Evolutionary conservation across 2,888 invertebrate species (phyloP).

Genomic region (Drosophila sordidapex): DNA sequence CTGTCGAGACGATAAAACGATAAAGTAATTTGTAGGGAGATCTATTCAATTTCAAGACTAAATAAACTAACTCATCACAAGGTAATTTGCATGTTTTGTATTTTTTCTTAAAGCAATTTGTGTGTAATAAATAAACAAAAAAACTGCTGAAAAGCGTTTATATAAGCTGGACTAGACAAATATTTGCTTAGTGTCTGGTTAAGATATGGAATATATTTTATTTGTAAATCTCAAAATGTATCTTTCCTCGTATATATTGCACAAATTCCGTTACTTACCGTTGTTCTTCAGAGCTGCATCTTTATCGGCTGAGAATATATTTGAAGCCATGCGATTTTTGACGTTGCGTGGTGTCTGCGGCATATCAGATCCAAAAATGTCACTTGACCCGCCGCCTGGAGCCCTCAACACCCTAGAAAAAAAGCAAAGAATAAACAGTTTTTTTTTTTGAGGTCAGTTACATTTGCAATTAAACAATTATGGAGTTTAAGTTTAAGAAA

Average conservation of each 20-base stretch:
- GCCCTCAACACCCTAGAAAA: conserved; percentile 87
- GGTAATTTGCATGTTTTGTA: background rate
- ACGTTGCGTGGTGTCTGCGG: conserved; percentile 83
- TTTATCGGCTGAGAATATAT: conserved; percentile 85
- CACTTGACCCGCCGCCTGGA: conserved; percentile 88
- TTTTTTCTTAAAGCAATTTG: background rate
- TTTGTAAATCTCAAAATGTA: background rate
- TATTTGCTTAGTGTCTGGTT: conserved; percentile 1
- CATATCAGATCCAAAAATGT: conserved; percentile 86
- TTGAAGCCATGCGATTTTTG: conserved; percentile 85
- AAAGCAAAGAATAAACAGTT: conserved; percentile 9
- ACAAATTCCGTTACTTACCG: conserved; percentile 72
- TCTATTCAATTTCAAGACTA: background rate
- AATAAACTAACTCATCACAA: background rate
- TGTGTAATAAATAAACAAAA: conserved; percentile 17
- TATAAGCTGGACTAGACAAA: conserved; percentile 7
- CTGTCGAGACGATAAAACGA: background rate
- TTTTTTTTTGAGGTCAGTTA: conserved; percentile 6
- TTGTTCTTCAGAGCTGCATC: conserved; percentile 82
- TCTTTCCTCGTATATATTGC: background rate
- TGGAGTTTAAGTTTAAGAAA: conserved; percentile 11
- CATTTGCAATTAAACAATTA: conserved; percentile 14
- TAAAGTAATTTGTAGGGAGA: background rate
- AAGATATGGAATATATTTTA: background rate
- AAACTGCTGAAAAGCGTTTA: conserved; percentile 24